phyloP scores from a whole-genome alignment of 1,140 invertebrate species.

The Heliconius eleuchia region DNA sequence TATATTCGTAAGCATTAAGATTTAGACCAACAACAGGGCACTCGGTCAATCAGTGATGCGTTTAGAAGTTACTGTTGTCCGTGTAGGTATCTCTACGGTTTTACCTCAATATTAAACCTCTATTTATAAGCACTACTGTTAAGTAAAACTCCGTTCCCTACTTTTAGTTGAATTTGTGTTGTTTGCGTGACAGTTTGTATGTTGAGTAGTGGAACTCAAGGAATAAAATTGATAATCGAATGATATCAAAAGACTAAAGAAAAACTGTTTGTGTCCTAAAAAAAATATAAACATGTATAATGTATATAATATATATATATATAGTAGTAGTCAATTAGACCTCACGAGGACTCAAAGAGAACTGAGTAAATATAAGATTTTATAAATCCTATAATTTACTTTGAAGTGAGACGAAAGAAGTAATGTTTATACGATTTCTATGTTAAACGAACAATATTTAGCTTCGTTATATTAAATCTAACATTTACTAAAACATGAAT shows the following conservation, averaged over 20 bases:
- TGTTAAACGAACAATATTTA: neutral
- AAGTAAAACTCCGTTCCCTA: too few relatives aligned
- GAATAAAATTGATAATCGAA: too few relatives aligned
- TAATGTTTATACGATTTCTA: conserved; percentile 7
- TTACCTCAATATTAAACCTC: too few relatives aligned
- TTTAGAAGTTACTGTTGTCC: neutral
- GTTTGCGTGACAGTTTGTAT: too few relatives aligned
- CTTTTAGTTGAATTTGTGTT: too few relatives aligned
- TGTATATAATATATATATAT: neutral
- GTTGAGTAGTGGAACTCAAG: too few relatives aligned
- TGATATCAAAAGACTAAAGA: too few relatives aligned
- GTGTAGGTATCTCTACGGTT: neutral
- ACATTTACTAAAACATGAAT: neutral
- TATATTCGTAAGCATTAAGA: conserved; percentile 1
- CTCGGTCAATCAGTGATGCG: neutral
- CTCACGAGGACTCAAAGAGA: neutral
- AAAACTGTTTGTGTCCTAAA: neutral
- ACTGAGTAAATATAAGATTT: conserved; percentile 16
- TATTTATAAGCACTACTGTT: too few relatives aligned
- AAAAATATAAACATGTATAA: neutral
- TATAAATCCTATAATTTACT: conserved; percentile 4
- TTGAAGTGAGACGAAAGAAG: conserved; percentile 9
- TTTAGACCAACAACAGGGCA: neutral
- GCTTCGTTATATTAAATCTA: neutral
- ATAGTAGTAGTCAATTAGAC: neutral